Evolutionary conservation across 2,888 invertebrate species (phyloP).

Genomic region (Exephanes ischioxanthus): DNA sequence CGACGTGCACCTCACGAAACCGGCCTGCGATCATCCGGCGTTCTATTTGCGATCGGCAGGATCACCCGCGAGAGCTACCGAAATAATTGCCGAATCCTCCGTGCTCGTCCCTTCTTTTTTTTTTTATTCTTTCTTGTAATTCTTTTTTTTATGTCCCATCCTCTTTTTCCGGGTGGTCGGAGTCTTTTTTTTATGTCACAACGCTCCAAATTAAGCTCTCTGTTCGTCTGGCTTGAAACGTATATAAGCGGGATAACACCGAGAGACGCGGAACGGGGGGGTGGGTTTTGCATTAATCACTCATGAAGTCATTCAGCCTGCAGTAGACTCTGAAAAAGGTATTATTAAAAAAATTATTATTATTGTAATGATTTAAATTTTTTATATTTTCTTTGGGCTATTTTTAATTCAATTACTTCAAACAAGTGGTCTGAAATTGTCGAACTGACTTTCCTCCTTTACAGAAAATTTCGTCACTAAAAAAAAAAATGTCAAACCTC

Average conservation of each 20-base stretch:
- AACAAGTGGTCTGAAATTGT: too few species aligned
- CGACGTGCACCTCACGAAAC: slow-evolving; percentile 28
- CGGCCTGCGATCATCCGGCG: slow-evolving; percentile 24
- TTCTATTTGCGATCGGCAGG: slow-evolving; percentile 23
- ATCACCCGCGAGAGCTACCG: slow-evolving; percentile 42
- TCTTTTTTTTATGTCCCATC: background rate
- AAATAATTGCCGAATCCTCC: slow-evolving; percentile 48
- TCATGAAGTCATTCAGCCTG: background rate
- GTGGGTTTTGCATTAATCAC: background rate
- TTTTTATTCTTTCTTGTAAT: background rate
- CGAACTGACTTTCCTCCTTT: too few species aligned
- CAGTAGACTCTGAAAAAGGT: too few species aligned
- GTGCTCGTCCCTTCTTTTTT: slow-evolving; percentile 2
- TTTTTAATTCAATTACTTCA: background rate
- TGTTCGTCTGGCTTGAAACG: background rate
- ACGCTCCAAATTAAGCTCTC: slow-evolving; percentile 7
- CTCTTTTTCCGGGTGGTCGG: background rate
- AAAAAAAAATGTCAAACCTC: too few species aligned
- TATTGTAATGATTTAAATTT: background rate
- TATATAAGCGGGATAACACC: background rate
- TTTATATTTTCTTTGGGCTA: background rate
- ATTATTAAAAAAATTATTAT: background rate
- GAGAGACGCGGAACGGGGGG: background rate
- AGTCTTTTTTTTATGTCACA: background rate
- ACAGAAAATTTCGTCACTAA: too few species aligned